Percentiles rank a stretch among this genome's conserved stretches.
Evolutionary conservation across 2,888 invertebrate genomes (phyloP).

Genomic region (Spodoptera picta): DNA sequence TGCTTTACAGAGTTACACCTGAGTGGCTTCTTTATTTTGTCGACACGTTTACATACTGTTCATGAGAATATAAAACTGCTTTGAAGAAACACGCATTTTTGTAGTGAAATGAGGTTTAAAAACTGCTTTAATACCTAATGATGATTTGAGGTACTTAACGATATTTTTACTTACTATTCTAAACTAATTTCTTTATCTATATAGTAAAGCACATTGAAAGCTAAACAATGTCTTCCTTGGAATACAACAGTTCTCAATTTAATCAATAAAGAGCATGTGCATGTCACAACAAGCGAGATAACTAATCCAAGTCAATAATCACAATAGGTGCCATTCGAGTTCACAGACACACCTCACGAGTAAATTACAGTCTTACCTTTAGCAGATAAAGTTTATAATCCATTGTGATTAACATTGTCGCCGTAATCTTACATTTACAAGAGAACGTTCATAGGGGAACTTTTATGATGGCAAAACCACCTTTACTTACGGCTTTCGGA

Average conservation of each 20-base stretch:
- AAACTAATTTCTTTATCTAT: no score
- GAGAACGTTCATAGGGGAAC: conserved; percentile 68
- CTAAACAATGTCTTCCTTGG: conserved; percentile 12
- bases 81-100: conserved; percentile 46
- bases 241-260: conserved; percentile 43
- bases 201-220: neutral
- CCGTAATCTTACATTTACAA: conserved; percentile 62
- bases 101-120: conserved; percentile 37
- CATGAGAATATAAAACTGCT: conserved; percentile 53
- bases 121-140: conserved; percentile 20
- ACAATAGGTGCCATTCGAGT: conserved; percentile 63
- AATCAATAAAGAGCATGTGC: conserved; percentile 63
- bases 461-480: conserved; percentile 77
- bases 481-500: conserved; percentile 71
- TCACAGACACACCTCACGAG: conserved; percentile 46
- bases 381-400: conserved; percentile 49
- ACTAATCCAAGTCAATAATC: conserved; percentile 72
- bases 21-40: conserved; percentile 74
- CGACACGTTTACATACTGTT: conserved; percentile 67
- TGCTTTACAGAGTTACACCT: conserved; percentile 71
- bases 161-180: no score
- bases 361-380: conserved; percentile 48
- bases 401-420: conserved; percentile 38
- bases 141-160: conserved; percentile 9
- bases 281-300: conserved; percentile 66